These are phyloP conservation scores for Mactra quadrangularis DNA, from an alignment of 1,140 invertebrate genomes.

Conservation along the genomic window DNA sequence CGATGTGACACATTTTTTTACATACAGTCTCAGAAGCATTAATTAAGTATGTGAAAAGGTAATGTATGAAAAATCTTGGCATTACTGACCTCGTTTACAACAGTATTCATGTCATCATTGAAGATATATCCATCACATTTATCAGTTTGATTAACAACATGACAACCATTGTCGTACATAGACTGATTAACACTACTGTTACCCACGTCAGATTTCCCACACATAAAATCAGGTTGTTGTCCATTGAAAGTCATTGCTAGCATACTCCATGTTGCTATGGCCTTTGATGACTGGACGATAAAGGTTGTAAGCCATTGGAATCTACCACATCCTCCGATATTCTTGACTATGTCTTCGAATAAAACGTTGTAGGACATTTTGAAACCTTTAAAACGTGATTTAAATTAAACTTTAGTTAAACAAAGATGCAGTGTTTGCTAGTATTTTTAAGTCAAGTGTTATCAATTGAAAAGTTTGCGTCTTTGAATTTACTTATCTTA, in stretches of 20 bases:
- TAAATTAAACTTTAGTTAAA: no score
- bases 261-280: conserved; percentile 35
- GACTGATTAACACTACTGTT: not conserved
- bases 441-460: no score
- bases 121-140: conserved; percentile 8
- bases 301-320: conserved; percentile 23
- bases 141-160: not conserved
- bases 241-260: conserved; percentile 44
- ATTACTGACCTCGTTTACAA: conserved; percentile 39
- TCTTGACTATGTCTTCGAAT: conserved; percentile 17
- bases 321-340: conserved; percentile 39
- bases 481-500: no score
- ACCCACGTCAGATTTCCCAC: not conserved
- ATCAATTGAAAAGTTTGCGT: no score
- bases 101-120: conserved; percentile 28
- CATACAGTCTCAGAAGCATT: no score
- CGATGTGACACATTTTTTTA: no score
- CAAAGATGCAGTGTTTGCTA: no score
- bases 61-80: no score
- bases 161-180: conserved; percentile 12
- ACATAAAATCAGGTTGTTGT: conserved; percentile 32
- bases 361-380: conserved; percentile 37
- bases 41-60: no score
- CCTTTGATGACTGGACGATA: conserved; percentile 20
- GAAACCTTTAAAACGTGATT: no score